These are phyloP conservation scores for Dryobota labecula DNA, from an alignment of 2,888 invertebrate species.

Conservation along the genomic window DNA sequence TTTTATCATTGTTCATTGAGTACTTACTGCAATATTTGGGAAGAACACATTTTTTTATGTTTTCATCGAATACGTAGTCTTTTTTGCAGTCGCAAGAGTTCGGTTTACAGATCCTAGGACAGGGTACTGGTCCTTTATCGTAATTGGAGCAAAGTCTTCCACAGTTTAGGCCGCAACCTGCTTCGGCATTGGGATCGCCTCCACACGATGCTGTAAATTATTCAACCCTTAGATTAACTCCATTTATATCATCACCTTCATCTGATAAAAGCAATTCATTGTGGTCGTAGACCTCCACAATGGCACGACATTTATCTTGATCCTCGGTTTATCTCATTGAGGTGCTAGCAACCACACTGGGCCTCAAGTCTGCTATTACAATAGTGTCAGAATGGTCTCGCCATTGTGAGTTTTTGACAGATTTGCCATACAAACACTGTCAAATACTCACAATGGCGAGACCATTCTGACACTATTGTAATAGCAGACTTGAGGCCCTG, in stretches of 20 bases:
- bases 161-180: slow-evolving; percentile 68
- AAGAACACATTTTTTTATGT: slow-evolving; percentile 61
- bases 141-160: slow-evolving; percentile 60
- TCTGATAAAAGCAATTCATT: neutral
- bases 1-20: neutral
- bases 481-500: too few species aligned
- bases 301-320: neutral
- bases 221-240: neutral
- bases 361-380: too few species aligned
- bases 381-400: too few species aligned
- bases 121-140: slow-evolving; percentile 39
- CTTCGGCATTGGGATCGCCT: slow-evolving; percentile 64
- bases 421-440: too few species aligned
- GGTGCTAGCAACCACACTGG: too few species aligned
- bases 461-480: too few species aligned
- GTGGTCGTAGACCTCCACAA: neutral
- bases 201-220: slow-evolving; percentile 62
- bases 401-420: too few species aligned
- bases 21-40: slow-evolving; percentile 67
- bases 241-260: neutral
- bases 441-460: too few species aligned
- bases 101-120: slow-evolving; percentile 48
- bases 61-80: slow-evolving; percentile 60
- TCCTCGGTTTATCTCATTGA: neutral
- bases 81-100: slow-evolving; percentile 68